phyloP scores from a whole-genome alignment of 1,140 invertebrate species.

The Neodiprion lecontei region DNA sequence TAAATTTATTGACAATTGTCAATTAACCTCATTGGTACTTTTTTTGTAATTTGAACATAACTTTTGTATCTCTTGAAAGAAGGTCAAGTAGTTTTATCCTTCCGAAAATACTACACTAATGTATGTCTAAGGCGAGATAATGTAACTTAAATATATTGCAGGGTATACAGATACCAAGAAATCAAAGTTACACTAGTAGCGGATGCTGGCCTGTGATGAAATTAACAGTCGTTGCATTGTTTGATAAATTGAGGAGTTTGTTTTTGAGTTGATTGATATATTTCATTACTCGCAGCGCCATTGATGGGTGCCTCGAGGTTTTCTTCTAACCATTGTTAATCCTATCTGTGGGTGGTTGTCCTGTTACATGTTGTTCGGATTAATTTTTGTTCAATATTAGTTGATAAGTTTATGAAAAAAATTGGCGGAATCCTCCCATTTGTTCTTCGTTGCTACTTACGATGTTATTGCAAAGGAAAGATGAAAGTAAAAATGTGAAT shows the following conservation, averaged over 20 bases:
- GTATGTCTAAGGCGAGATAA: no score
- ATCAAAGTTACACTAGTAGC: neutral
- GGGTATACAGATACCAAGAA: neutral
- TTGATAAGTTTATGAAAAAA: neutral
- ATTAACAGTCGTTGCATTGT: constrained; percentile 5
- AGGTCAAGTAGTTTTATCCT: no score
- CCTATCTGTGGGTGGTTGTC: constrained; percentile 4
- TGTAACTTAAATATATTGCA: no score
- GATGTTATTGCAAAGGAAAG: neutral
- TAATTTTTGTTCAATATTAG: neutral
- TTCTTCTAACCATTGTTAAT: constrained; percentile 3
- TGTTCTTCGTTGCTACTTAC: neutral
- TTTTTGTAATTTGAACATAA: no score
- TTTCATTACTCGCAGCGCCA: neutral
- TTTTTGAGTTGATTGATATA: neutral
- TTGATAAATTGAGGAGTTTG: constrained; percentile 3
- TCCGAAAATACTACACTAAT: no score
- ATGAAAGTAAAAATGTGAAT: no score
- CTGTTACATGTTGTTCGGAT: neutral
- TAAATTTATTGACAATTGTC: no score
- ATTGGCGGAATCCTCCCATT: neutral
- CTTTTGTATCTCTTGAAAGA: no score
- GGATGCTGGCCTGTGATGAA: neutral
- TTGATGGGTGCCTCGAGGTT: neutral
- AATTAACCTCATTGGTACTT: no score